phyloP scores from a whole-genome alignment of 1,140 invertebrate species.

The Schlechtendalia chinensis region DNA sequence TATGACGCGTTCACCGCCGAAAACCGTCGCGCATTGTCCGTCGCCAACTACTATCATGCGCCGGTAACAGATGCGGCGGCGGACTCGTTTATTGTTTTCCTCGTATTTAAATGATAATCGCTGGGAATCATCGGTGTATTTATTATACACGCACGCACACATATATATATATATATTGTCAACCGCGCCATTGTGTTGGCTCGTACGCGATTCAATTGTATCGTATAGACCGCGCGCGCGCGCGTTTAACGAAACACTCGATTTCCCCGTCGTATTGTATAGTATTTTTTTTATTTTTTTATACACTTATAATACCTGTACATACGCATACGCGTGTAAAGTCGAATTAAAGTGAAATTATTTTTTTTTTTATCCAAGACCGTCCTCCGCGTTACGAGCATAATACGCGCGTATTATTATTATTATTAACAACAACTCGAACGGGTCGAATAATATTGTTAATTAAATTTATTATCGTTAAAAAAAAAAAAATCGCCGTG shows the following conservation, averaged over 20 bases:
- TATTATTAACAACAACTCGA: no score
- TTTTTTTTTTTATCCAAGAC: no score
- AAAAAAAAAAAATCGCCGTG: background rate
- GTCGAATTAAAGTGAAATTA: background rate
- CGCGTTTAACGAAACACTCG: conserved; percentile 30
- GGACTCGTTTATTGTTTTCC: background rate
- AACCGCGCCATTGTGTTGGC: conserved; percentile 21
- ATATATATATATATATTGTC: background rate
- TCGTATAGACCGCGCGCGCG: background rate
- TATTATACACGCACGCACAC: background rate
- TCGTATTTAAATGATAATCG: conserved; percentile 2
- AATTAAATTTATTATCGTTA: background rate
- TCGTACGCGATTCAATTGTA: background rate
- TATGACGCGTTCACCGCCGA: background rate
- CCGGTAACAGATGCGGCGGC: background rate
- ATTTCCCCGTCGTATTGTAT: conserved; percentile 16
- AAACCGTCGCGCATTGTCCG: background rate
- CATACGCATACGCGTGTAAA: no score
- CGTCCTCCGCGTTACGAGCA: no score
- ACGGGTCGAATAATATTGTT: background rate
- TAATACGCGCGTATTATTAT: no score
- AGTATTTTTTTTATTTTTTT: no score
- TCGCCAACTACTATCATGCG: background rate
- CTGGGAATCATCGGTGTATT: background rate
- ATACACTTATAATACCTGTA: no score